Evolutionary conservation across 2,888 invertebrate species (phyloP), one percentile per base, ranked within the genome.

Genomic region (Liodrosophila aerea): DNA sequence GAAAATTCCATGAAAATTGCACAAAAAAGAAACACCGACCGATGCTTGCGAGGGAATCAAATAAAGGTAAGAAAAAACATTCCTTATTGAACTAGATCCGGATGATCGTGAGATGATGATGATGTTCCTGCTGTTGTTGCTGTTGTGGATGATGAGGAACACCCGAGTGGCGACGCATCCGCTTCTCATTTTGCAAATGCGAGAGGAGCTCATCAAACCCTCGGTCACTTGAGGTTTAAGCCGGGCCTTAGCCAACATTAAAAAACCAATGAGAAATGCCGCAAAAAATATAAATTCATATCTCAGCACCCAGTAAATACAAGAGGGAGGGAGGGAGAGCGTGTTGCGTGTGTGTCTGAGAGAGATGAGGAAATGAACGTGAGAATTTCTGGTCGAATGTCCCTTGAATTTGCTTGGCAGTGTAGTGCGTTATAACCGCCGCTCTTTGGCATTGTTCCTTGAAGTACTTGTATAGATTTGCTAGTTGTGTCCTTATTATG

Each of bases 191-290:
- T 61, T 61, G 76, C 74, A 73, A 81, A 76, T 64, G 65, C 5
- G 22, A 22, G 49, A 22, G 49, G 67, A 64, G 59, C 73, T 63
- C 65, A 60, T 71, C 77, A 80, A 74, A 60, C 72, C 76, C 82
- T 75, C 83, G 83, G 80, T 77, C 84, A 81, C 84, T 82, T 84
- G 81, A 84, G 81, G 81, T 63, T 70, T 82, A 82, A 76, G 71
- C 84, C 81, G 56, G 57, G 63, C 73, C 73, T 73, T 70, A 77
- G 73, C 72, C 78, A 70, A 76, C 73, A 59, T 64, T 59, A 70
- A 73, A 78, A 74, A 76, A 66, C 51, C 53, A 43, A 37, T 27
- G 34, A 47, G 54, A 65, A 75, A 67, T 49, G 59, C 74, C 68
- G 70, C 68, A 74, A 71, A 74, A 68, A 58, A 64, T 9, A n/a